phyloP scores from a whole-genome alignment of 2,888 invertebrate species.

The Agrotis segetum region DNA sequence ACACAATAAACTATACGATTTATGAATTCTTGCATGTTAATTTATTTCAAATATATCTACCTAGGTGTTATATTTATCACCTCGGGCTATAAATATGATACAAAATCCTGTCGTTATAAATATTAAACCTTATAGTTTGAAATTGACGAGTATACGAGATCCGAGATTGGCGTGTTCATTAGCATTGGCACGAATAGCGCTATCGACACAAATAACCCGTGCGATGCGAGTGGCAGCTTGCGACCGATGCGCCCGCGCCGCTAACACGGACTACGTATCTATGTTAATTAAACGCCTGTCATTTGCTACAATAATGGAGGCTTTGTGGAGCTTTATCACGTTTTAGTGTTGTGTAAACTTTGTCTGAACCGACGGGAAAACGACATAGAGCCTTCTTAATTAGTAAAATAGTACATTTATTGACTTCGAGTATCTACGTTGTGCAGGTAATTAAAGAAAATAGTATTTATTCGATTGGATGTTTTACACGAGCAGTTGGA shows the following conservation, averaged over 20 bases:
- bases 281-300: constrained; percentile 75
- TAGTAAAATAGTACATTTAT: constrained; percentile 45
- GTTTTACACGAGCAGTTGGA: constrained; percentile 32
- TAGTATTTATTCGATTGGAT: constrained; percentile 35
- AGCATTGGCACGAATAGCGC: constrained; percentile 82
- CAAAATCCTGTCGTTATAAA: constrained; percentile 64
- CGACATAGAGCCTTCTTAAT: constrained; percentile 46
- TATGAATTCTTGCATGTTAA: constrained; percentile 7
- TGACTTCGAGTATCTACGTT: constrained; percentile 14
- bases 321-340: constrained; percentile 57
- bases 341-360: constrained; percentile 54
- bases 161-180: constrained; percentile 81
- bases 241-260: constrained; percentile 69
- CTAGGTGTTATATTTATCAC: constrained; percentile 36
- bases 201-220: constrained; percentile 75
- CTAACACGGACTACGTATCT: constrained; percentile 58
- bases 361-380: constrained; percentile 29
- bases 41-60: neutral
- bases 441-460: constrained; percentile 26
- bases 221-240: constrained; percentile 53
- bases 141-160: constrained; percentile 76
- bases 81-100: constrained; percentile 24
- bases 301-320: constrained; percentile 62
- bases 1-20: neutral
- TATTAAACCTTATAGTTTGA: constrained; percentile 65